Base-by-base conservation (phyloP, 1,140 invertebrate species). In the Sipha flava region DNA sequence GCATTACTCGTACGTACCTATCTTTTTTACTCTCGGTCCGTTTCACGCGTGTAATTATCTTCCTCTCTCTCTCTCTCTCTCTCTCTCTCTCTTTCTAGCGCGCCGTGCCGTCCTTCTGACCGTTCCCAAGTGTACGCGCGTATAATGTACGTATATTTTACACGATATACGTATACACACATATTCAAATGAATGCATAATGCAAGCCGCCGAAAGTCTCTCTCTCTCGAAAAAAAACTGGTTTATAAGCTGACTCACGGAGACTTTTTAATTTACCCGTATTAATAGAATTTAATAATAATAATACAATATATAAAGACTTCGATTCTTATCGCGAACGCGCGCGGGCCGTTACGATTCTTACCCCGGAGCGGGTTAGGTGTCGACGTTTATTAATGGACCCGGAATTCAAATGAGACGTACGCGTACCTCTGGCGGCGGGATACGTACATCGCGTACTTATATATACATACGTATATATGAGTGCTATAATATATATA, bases 321-420 rank as follows among this genome's bases (percentile, higher is more conserved):
- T 62, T 62, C 29, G 57, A 62, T 62, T 62, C 57, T 62, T 62
- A 62, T 62, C 57, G 57, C 54, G n/a, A n/a, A n/a, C n/a, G 54
- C 54, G 54, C 21, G 52, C 23, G 57, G 26, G 16, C 57, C 29
- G 59, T 21, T 64, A 75, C 72, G 31, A 40, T 54, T 57, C 49
- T 54, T 75, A 75, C 49, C 72, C 72, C 47, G 72, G 47, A 54
- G 72, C 72, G 26, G 47, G 29, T 37, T 37, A 75, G 72, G 72
- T 75, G 72, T 75, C 72, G 72, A 75, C 47, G 72, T 57, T 75
- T 75, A 75, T 75, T 75, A 75, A 75, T 75, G 72, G 72, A 54
- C 72, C 47, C 49, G n/a, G 72, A 73, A 52, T 73, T 73, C 68
- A 52, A 75, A 75, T 57, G 72, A 73, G 70, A 73, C 49, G 72